Base-by-base conservation (phyloP, 2,113 vertebrate genomes). In the Circaetus cinerascens region DNA sequence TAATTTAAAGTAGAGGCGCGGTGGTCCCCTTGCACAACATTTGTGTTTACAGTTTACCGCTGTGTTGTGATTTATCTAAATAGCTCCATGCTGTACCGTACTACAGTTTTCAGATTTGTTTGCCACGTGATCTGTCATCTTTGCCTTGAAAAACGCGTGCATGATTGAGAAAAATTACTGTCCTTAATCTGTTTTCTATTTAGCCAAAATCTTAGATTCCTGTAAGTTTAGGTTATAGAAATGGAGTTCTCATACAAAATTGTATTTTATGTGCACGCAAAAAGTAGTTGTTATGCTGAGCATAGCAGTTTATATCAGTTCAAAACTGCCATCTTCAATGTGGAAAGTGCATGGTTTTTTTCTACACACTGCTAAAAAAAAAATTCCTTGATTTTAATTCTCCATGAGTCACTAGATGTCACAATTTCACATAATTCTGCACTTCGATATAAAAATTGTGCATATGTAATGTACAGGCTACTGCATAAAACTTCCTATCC, bases 101-200 rank as follows among this genome's bases (percentile, higher is more conserved):
- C 60, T 88, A 63, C 46, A 55, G 43, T 90, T 90, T 82, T 77
- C 76, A 92, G 69, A 55, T 59, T 90, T 68, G 57, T 84, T 95
- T 95, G 75, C 78, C 50, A 75, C 20, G 13, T 85, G 45, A 73
- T 75, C 63, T 75, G 38, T 93, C 71, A 76, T 86, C 81, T 92
- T 97, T 97, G 96, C 85, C 91, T 97, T 97, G 95, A 90, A 95
- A 95, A 96, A 88, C 60, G 22, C 77, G 55, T 96, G 96, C 94
- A 95, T 94, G 93, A 69, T 55, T 93, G 72, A 86, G 50, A 85
- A 90, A 77, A 92, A 75, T 32, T 66, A 84, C 21, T 86, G 45
- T 88, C 60, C 50, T 92, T 92, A 77, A 80, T 62, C 38, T 88
- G 62, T 59, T 93, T 69, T 85, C 79, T 89, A 88, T 89, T 95